Conservation (phyloP, 2,797 vertebrate species). For the Epinephelus malabaricus region DNA sequence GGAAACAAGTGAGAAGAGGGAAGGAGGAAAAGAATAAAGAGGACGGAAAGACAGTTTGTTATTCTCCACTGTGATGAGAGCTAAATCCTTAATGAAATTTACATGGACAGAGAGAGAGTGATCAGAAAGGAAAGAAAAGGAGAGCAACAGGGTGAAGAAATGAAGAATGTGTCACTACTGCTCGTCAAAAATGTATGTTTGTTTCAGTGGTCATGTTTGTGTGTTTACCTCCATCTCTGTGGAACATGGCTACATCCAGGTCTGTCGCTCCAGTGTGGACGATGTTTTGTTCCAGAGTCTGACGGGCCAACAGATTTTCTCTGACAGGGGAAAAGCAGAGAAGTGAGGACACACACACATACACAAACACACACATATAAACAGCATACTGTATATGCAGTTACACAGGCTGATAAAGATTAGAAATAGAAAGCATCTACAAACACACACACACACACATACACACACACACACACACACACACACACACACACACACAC, state of each 20-base stretch:
- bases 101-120: background rate
- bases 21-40: background rate
- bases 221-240: conserved; percentile 93
- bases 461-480: background rate
- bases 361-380: background rate
- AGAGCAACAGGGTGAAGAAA: background rate
- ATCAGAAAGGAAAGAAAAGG: background rate
- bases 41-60: background rate
- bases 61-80: background rate
- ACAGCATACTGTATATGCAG: background rate
- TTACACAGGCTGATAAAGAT: conserved; percentile 3
- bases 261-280: conserved; percentile 94
- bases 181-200: background rate
- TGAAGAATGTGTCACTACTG: background rate
- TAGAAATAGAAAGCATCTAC: conserved; percentile 6
- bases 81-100: background rate
- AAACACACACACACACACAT: conserved; percentile 8
- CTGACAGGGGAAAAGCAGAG: conserved; percentile 79
- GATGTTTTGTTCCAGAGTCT: conserved; percentile 93
- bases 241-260: conserved; percentile 98
- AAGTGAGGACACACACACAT: conserved; percentile 27
- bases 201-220: background rate
- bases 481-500: conserved; percentile 4
- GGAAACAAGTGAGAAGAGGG: background rate
- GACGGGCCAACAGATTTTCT: conserved; percentile 92